Evolutionary conservation across 2,888 invertebrate genomes (phyloP).

Genomic region (Patella pellucida): DNA sequence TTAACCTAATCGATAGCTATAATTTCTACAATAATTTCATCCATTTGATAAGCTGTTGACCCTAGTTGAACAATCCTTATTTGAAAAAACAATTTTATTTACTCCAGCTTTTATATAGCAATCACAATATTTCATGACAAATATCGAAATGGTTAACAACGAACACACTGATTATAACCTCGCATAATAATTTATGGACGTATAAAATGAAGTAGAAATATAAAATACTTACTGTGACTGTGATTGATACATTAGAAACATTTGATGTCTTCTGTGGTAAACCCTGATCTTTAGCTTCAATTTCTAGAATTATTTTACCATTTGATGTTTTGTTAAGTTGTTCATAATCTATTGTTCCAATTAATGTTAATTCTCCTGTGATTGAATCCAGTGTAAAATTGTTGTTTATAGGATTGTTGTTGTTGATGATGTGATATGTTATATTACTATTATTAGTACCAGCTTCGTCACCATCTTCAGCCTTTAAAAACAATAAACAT

Average conservation of each 20-base stretch:
- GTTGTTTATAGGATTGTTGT: slow-evolving; percentile 11
- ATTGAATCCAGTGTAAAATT: slow-evolving; percentile 77
- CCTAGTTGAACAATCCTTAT: too few species aligned
- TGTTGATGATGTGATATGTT: slow-evolving; percentile 2
- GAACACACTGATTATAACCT: too few species aligned
- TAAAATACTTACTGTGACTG: slow-evolving; percentile 73
- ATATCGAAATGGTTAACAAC: too few species aligned
- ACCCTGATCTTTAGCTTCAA: slow-evolving; percentile 59
- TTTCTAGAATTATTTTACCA: slow-evolving; percentile 45
- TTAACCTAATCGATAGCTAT: too few species aligned
- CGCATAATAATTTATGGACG: too few species aligned
- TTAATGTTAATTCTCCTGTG: slow-evolving; percentile 74
- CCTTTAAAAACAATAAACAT: too few species aligned
- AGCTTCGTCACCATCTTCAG: neutral
- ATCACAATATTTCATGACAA: too few species aligned
- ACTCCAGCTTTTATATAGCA: too few species aligned
- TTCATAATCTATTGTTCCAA: slow-evolving; percentile 58
- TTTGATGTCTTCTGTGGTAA: slow-evolving; percentile 39
- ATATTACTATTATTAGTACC: neutral
- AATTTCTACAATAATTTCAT: too few species aligned
- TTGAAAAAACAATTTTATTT: too few species aligned
- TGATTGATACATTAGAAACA: slow-evolving; percentile 39
- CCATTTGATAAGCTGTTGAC: too few species aligned
- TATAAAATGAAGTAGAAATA: neutral
- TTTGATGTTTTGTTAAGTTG: slow-evolving; percentile 34